Conservation (phyloP, 2,888 invertebrate species). For the Shargacucullia verbasci region DNA sequence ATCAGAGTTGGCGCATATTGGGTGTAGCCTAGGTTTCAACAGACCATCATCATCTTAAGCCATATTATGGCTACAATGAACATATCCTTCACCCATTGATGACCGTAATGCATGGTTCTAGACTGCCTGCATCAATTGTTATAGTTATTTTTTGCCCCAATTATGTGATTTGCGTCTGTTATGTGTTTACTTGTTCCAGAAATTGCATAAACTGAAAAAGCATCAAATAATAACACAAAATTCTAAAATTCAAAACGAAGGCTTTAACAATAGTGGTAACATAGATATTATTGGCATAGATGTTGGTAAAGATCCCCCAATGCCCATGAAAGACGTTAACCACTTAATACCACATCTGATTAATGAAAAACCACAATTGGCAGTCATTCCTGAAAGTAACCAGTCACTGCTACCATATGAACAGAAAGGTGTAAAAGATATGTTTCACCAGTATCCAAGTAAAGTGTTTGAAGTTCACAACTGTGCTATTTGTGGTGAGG, state of each 20-base stretch:
- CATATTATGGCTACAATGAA: too few species aligned
- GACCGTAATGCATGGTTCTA: too few species aligned
- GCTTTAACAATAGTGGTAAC: slow-evolving; percentile 68
- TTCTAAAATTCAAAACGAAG: slow-evolving; percentile 66
- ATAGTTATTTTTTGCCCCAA: too few species aligned
- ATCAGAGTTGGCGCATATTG: too few species aligned
- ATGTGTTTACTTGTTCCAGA: slow-evolving; percentile 69
- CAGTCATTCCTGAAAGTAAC: slow-evolving; percentile 59
- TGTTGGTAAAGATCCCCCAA: slow-evolving; percentile 71
- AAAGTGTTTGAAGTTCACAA: slow-evolving; percentile 62
- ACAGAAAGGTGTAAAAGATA: slow-evolving; percentile 65
- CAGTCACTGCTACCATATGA: slow-evolving; percentile 60
- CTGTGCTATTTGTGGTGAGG: slow-evolving; percentile 76
- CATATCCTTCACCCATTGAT: too few species aligned
- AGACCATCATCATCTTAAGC: too few species aligned
- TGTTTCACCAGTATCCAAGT: slow-evolving; percentile 64
- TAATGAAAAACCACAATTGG: slow-evolving; percentile 61
- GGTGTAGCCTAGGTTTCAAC: too few species aligned
- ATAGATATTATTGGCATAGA: slow-evolving; percentile 81
- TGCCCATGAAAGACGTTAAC: slow-evolving; percentile 65
- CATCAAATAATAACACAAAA: slow-evolving; percentile 67
- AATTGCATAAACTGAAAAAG: slow-evolving; percentile 79
- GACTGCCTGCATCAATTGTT: too few species aligned
- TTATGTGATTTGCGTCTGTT: too few species aligned
- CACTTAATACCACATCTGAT: slow-evolving; percentile 70